Evolutionary conservation across 2,888 invertebrate genomes (phyloP).

Genomic region (Drosophila prostipennis): DNA sequence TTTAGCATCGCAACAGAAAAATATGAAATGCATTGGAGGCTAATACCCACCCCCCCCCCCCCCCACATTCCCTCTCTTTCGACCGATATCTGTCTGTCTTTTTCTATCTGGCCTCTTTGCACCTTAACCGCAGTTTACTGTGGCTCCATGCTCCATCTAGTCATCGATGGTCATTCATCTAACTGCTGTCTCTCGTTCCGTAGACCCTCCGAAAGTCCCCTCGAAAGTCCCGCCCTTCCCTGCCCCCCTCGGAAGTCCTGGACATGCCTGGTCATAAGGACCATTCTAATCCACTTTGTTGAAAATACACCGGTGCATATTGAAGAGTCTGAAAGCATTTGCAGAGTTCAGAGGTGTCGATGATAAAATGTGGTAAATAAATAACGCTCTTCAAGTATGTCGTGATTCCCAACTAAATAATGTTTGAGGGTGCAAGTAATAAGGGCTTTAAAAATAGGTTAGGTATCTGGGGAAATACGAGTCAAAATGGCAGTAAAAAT

Average conservation of each 20-base stretch:
- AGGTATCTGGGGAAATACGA: neutral
- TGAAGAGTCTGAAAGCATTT: constrained; percentile 58
- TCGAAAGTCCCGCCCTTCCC: neutral
- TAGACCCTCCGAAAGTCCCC: neutral
- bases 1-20: constrained; percentile 28
- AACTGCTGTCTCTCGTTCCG: constrained; percentile 37
- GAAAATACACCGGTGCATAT: constrained; percentile 63
- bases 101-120: constrained; percentile 31
- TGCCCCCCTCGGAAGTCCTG: neutral
- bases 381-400: constrained; percentile 7
- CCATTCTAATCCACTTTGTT: constrained; percentile 63
- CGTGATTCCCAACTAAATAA: neutral
- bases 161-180: constrained; percentile 59
- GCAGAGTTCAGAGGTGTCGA: constrained; percentile 19
- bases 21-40: constrained; percentile 49
- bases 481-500: neutral
- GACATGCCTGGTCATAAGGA: constrained; percentile 52
- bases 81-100: constrained; percentile 1
- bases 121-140: constrained; percentile 55
- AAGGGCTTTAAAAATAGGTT: neutral
- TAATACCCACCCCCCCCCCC: constrained; percentile 23
- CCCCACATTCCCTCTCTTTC: neutral
- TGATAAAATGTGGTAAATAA: constrained; percentile 1
- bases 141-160: constrained; percentile 47
- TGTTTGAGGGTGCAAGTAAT: neutral